Evolutionary conservation across 2,888 invertebrate species (phyloP).

Genomic region (Caenorhabditis macrosperma): DNA sequence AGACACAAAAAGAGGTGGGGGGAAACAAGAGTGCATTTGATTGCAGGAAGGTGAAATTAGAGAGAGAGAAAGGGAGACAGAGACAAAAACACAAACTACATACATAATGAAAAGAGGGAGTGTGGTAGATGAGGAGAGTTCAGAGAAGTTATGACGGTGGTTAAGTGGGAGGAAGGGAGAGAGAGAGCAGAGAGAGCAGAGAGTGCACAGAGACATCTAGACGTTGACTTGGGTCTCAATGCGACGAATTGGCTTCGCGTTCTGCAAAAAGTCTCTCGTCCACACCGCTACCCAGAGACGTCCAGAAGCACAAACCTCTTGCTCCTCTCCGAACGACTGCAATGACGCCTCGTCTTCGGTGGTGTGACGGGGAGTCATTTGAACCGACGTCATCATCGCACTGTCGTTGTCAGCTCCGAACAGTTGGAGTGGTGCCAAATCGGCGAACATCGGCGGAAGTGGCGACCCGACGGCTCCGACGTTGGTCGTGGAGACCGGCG

Average conservation of each 20-base stretch:
- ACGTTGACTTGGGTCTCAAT: conserved; percentile 55
- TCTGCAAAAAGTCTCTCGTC: conserved; percentile 16
- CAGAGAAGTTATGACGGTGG: neutral
- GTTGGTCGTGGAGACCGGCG: conserved; percentile 17
- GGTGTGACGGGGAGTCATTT: conserved; percentile 52
- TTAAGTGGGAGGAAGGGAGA: neutral
- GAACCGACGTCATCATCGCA: conserved; percentile 27
- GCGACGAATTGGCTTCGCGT: conserved; percentile 44
- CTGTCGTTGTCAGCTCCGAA: conserved; percentile 17
- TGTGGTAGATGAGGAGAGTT: neutral
- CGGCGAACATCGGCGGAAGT: conserved; percentile 30
- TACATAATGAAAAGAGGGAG: conserved; percentile 17
- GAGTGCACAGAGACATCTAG: conserved; percentile 20
- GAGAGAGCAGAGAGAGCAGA: too few species aligned
- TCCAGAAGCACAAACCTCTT: conserved; percentile 20
- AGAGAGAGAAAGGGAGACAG: neutral
- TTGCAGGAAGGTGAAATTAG: conserved; percentile 27
- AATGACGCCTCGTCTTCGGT: conserved; percentile 53
- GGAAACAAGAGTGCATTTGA: conserved; percentile 43
- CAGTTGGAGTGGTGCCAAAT: conserved; percentile 35
- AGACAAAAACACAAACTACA: conserved; percentile 35
- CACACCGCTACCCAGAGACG: neutral
- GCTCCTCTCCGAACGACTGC: conserved; percentile 37
- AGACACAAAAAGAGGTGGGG: conserved; percentile 15
- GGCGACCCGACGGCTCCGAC: neutral